Percentiles rank a stretch among this genome's conserved stretches.
Conservation (phyloP, 2,113 vertebrate species). For the Ahaetulla prasina region DNA sequence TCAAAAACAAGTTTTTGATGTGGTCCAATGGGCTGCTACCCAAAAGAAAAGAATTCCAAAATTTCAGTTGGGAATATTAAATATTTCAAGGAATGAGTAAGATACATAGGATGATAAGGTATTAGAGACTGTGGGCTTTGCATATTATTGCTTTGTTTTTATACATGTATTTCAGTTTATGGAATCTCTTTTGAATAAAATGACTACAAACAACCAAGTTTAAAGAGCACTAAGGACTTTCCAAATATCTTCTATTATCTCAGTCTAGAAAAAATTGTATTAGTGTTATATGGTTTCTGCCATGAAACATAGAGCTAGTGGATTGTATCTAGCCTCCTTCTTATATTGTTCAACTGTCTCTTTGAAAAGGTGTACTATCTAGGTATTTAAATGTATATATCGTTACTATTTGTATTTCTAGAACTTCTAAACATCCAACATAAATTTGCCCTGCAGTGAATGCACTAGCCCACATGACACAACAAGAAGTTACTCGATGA, state of each 20-base stretch:
- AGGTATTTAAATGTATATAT: no score
- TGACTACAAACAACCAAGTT: not conserved
- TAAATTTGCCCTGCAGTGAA: not conserved
- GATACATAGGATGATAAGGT: not conserved
- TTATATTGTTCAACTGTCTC: no score
- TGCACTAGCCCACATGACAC: not conserved
- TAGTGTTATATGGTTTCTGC: not conserved
- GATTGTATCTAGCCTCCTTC: no score
- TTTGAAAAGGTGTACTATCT: no score
- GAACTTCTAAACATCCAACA: not conserved
- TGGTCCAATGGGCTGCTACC: not conserved
- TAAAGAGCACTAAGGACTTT: not conserved
- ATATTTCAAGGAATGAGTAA: not conserved
- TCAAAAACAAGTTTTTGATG: not conserved
- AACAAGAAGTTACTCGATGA: not conserved
- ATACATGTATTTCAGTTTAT: not conserved
- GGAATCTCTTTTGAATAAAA: not conserved
- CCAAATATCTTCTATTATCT: not conserved
- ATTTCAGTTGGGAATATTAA: not conserved
- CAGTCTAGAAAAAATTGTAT: not conserved
- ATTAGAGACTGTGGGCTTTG: not conserved
- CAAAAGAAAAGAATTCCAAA: not conserved
- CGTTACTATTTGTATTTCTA: no score
- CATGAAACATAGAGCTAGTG: not conserved
- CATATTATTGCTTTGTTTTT: not conserved